Percentiles rank a stretch among this genome's conserved stretches.
These are phyloP conservation scores for Nephotettix cincticeps DNA, from an alignment of 1,140 invertebrate genomes.

Conservation along the genomic window DNA sequence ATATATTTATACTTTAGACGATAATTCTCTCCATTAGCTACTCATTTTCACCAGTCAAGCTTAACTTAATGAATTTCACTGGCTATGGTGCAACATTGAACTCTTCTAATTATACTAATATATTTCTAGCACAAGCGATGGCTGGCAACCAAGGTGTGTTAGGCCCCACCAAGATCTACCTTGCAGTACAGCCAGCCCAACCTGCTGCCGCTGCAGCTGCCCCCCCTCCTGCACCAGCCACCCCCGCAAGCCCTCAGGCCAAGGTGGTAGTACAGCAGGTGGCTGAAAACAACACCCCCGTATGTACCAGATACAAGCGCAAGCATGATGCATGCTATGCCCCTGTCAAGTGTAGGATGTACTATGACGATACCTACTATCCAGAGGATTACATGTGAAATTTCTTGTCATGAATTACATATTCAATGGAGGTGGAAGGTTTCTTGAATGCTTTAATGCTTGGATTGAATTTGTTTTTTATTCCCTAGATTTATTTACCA, in stretches of 20 bases:
- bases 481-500: too few species aligned
- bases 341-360: neutral
- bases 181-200: conserved; percentile 71
- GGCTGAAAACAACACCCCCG: conserved; percentile 30
- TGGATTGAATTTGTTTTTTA: too few species aligned
- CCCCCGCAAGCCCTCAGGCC: conserved; percentile 37
- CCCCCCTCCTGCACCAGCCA: conserved; percentile 18
- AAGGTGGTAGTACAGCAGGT: conserved; percentile 50
- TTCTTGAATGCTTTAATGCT: too few species aligned
- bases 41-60: too few species aligned
- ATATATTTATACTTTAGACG: too few species aligned
- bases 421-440: too few species aligned
- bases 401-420: too few species aligned
- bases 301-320: neutral
- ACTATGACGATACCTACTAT: neutral
- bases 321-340: neutral
- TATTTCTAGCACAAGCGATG: conserved; percentile 44
- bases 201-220: conserved; percentile 42
- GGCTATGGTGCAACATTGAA: too few species aligned
- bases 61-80: too few species aligned
- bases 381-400: too few species aligned
- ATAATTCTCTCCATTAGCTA: too few species aligned
- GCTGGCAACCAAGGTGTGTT: conserved; percentile 78
- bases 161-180: conserved; percentile 80
- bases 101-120: too few species aligned